Evolutionary conservation across 2,797 vertebrate species (phyloP).

Genomic region (Pipistrellus kuhlii): DNA sequence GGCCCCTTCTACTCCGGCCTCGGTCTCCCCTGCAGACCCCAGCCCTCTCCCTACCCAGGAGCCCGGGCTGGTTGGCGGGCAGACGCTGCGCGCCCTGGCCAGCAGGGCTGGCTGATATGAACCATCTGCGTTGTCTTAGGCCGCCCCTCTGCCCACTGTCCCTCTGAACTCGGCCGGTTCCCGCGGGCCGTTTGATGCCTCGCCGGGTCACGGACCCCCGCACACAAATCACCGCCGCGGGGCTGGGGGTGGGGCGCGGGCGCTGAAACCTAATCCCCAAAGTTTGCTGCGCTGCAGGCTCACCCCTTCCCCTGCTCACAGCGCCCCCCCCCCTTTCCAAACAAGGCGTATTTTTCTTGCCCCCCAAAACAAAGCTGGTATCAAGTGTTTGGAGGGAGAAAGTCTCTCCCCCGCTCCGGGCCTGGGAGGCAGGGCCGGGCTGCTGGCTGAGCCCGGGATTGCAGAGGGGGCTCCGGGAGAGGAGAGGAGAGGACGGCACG

Average conservation of each 20-base stretch:
- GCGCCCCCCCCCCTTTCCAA: constrained; percentile 75
- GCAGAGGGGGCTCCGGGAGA: constrained; percentile 80
- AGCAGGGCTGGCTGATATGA: constrained; percentile 89
- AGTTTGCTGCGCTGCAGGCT: constrained; percentile 86
- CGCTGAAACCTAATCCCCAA: constrained; percentile 95
- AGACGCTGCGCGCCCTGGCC: constrained; percentile 53
- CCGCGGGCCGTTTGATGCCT: constrained; percentile 94
- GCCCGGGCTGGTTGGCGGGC: constrained; percentile 16
- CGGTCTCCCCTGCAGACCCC: neutral
- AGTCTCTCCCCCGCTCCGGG: constrained; percentile 79
- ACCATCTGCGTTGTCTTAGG: constrained; percentile 95
- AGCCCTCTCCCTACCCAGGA: neutral
- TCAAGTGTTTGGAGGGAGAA: constrained; percentile 86
- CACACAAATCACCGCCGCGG: constrained; percentile 97
- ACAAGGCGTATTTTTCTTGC: constrained; percentile 91
- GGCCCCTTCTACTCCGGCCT: neutral
- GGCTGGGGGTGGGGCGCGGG: constrained; percentile 87
- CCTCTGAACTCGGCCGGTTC: constrained; percentile 95
- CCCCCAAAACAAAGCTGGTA: constrained; percentile 88
- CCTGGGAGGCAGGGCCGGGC: constrained; percentile 79
- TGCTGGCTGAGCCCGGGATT: constrained; percentile 82
- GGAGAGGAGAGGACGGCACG: constrained; percentile 80
- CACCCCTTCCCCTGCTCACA: constrained; percentile 59
- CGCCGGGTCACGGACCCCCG: constrained; percentile 93
- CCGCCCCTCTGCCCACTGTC: constrained; percentile 90